Evolutionary conservation across 1,140 invertebrate species (phyloP), one percentile per base, ranked within the genome.

Genomic region (Sipha flava): DNA sequence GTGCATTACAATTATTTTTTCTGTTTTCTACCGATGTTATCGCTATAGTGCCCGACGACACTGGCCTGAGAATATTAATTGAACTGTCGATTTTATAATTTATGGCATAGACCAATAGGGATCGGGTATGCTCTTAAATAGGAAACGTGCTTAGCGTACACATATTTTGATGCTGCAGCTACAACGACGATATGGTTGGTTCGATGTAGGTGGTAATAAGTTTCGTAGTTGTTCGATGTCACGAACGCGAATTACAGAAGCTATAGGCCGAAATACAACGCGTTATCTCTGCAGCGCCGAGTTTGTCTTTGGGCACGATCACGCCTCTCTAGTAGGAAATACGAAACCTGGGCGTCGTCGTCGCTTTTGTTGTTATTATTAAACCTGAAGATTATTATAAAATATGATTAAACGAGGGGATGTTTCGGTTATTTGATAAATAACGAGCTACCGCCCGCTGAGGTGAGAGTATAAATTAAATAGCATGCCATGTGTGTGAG

Each of bases 331-430:
- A 34, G 52, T 77, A 43, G 52, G 49, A 77, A 77, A 77, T 77
- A 40, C 37, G 73, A 57, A 77, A 57, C 73, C 21, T 40, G 73
- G 73, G 52, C 73, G 73, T 77, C 34, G 73, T 29, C 31, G 73
- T 23, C 59, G 26, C 47, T 47, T 40, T 70, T 77, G 52, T 43
- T 43, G 23, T 70, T 52, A 52, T 59, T 77, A 59, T 77, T 77
- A 57, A 40, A 77, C 73, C 47, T 23, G 52, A 77, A 77, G 47
- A 77, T 77, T 57, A 57, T 77, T 57, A 77, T 40, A 77, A 77
- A 77, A 77, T 57, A 77, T 77, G 73, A 77, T 77, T 77, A 77
- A 77, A 77, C 47, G 70, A 43, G 47, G 73, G 73, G 73, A 59
- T 57, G 72, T 75, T 75, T 75, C 47, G 16, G 73, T 77, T 57